Evolutionary conservation across 53 echinoderm and acorn worm species (phyloP), one percentile per base, ranked within the genome.

Genomic region (Astropecten irregularis): DNA sequence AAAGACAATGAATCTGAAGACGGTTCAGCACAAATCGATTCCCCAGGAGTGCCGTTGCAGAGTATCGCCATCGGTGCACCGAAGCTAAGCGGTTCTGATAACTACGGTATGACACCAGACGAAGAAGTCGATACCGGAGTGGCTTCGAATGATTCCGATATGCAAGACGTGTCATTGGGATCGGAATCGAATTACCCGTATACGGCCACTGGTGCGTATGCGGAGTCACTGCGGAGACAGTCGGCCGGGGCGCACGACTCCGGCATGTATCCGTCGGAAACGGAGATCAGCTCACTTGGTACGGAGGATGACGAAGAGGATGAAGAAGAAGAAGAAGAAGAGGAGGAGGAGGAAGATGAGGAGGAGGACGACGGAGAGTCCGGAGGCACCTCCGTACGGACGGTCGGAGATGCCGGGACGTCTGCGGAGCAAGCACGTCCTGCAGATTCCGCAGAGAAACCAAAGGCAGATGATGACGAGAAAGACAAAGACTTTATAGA

Each of bases 401-500:
- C n/a, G n/a, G n/a, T n/a, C 16, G 83, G n/a, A 9, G 60, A 77
- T 18, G 74, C 52, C 2, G 59, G 59, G 13, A n/a, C 77, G 13
- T 77, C 77, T 10, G 39, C 19, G 46, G 40, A 60, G 49, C 68
- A 68, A 53, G 19, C 60, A 14, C 23, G 31, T 3, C 19, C 35
- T 30, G 25, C 19, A 3, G 54, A 38, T 58, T 48, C 3, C 15
- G 83, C n/a, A 14, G 19, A 35, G 4, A 57, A 69, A n/a, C 21
- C 40, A 0, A 26, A 38, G n/a, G n/a, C n/a, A 28, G 67, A 33
- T 13, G 53, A 20, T 23, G 84, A 58, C n/a, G 47, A 70, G 23
- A 57, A 76, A 40, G 76, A 76, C 0, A 79, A 59, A 20, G 63
- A n/a, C 27, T 85, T 85, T 49, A 31, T 85, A 1, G 85, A 84